A percentile compares a stretch with the other conserved stretches of the same genome.
These are phyloP conservation scores for Apaloderma vittatum DNA, from an alignment of 2,113 vertebrate species.

Conservation along the genomic window DNA sequence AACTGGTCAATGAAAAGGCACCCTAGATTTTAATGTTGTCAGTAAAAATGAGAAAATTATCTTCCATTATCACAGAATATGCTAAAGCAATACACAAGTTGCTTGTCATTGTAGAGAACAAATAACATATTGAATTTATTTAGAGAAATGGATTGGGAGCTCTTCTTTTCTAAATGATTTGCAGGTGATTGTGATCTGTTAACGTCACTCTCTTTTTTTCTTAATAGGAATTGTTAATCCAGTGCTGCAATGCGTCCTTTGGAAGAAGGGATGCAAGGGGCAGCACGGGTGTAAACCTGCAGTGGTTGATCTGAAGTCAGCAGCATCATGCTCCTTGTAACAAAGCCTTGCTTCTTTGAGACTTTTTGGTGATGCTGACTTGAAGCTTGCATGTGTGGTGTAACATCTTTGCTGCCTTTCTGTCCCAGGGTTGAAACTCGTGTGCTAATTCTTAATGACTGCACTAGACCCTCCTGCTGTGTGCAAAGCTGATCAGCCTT, in stretches of 20 bases:
- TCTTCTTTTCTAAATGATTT: background rate
- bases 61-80: background rate
- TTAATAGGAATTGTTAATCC: background rate
- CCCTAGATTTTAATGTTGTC: background rate
- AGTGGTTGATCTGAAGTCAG: background rate
- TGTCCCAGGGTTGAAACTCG: background rate
- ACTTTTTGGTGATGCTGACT: background rate
- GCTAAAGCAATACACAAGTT: background rate
- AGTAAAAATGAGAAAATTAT: background rate
- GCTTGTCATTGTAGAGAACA: background rate
- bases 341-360: background rate
- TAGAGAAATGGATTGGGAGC: background rate
- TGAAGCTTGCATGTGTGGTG: background rate
- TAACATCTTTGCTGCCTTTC: background rate
- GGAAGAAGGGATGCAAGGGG: background rate
- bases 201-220: background rate
- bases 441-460: conserved; percentile 13
- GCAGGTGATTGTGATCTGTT: background rate
- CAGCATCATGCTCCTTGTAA: background rate
- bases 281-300: background rate
- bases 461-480: conserved; percentile 29
- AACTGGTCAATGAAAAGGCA: background rate
- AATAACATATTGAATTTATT: background rate
- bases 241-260: background rate
- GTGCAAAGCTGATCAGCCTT: conserved; percentile 45